Conservation (phyloP, 2,113 vertebrate species). For the Apteryx owenii region DNA sequence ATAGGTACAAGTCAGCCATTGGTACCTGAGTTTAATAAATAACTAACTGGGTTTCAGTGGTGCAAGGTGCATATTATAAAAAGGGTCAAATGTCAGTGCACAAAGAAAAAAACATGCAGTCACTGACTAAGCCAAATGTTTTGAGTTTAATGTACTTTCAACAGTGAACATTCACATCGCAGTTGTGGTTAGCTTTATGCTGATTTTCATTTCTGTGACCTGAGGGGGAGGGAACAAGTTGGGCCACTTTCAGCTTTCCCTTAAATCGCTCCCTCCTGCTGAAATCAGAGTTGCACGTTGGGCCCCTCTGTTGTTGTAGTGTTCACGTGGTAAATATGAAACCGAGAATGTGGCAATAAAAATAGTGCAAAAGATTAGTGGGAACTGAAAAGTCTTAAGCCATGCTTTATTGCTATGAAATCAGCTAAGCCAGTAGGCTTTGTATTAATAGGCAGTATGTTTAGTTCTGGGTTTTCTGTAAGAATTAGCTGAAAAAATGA, state of each 20-base stretch:
- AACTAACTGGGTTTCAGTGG: constrained; percentile 79
- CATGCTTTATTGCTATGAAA: not conserved
- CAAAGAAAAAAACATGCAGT: constrained; percentile 16
- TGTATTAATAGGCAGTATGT: not conserved
- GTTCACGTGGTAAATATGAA: not conserved
- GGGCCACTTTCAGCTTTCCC: not conserved
- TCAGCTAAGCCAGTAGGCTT: not conserved
- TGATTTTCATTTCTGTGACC: constrained; percentile 33
- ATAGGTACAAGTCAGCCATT: constrained; percentile 80
- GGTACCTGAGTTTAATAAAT: constrained; percentile 83
- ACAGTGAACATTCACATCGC: not conserved
- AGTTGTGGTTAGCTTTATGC: not conserved
- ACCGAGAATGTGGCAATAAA: not conserved
- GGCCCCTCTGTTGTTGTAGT: not conserved
- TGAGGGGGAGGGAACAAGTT: not conserved
- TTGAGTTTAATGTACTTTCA: constrained; percentile 25
- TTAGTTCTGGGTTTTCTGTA: not conserved
- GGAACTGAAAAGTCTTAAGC: not conserved
- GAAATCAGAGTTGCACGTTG: not conserved
- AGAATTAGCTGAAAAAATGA: not conserved
- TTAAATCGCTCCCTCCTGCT: not conserved
- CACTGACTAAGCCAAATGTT: constrained; percentile 26
- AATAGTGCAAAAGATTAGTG: not conserved
- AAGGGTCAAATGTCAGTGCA: constrained; percentile 76
- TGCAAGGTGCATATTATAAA: constrained; percentile 81